phyloP scores from a whole-genome alignment of 2,113 vertebrate genomes.

The Microtus pennsylvanicus region DNA sequence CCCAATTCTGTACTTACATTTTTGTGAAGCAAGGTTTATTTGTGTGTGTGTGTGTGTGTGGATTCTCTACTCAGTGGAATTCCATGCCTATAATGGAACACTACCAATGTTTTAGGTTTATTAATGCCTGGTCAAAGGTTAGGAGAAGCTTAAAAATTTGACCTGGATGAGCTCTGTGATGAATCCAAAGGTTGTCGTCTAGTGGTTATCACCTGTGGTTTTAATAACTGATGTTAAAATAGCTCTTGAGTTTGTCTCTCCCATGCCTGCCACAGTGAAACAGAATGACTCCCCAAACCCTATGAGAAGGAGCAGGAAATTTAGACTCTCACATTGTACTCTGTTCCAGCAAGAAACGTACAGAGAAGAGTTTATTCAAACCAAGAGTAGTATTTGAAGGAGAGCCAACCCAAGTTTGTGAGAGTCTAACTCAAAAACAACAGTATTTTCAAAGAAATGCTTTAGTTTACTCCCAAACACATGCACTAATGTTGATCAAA shows the following conservation, averaged over 20 bases:
- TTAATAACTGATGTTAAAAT: background rate
- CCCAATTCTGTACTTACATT: background rate
- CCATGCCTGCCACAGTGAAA: background rate
- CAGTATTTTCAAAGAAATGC: slow-evolving; percentile 33
- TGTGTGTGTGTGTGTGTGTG: background rate
- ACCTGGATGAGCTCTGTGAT: background rate
- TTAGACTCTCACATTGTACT: background rate
- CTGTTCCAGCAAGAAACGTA: background rate
- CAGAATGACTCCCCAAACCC: background rate
- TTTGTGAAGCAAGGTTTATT: background rate
- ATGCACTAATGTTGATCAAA: slow-evolving; percentile 39
- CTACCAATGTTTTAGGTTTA: background rate
- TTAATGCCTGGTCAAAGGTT: background rate
- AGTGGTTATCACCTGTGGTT: background rate
- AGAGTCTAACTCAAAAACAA: slow-evolving; percentile 40
- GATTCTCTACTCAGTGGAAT: background rate
- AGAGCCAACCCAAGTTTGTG: background rate
- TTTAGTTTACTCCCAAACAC: slow-evolving; percentile 58
- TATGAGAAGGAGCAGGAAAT: background rate
- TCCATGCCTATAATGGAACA: background rate
- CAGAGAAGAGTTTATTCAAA: slow-evolving; percentile 37
- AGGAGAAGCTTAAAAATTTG: background rate
- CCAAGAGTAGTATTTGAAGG: slow-evolving; percentile 23
- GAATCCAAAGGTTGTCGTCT: background rate
- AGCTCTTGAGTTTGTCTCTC: background rate